These are phyloP conservation scores for Colistium nudipinnis DNA, from an alignment of 2,113 vertebrate species.

Conservation along the genomic window DNA sequence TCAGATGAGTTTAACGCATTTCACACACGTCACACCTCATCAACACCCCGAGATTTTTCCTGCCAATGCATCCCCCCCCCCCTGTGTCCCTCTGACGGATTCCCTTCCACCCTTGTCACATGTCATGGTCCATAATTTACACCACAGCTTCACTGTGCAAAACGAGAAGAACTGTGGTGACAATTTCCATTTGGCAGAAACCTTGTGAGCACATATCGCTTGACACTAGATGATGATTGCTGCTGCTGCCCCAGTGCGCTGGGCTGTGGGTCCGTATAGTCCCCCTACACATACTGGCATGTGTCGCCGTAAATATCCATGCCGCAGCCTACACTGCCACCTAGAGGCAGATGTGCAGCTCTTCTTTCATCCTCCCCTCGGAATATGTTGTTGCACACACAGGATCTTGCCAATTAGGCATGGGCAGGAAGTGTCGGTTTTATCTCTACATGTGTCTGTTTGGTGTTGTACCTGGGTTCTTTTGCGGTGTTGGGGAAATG, in stretches of 20 bases:
- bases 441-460: not conserved
- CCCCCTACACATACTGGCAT: conserved; percentile 56
- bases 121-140: conserved; percentile 65
- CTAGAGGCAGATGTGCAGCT: conserved; percentile 55
- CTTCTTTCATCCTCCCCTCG: conserved; percentile 10
- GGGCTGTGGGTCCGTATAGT: conserved; percentile 63
- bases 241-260: conserved; percentile 61
- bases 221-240: conserved; percentile 67
- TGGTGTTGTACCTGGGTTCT: conserved; percentile 1
- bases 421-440: conserved; percentile 7
- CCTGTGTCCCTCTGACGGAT: conserved; percentile 64
- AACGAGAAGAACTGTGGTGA: conserved; percentile 67
- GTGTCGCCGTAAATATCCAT: conserved; percentile 15
- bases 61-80: conserved; percentile 48
- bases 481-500: not conserved
- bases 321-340: conserved; percentile 73
- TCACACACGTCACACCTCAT: conserved; percentile 76
- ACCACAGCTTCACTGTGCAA: conserved; percentile 58
- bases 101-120: conserved; percentile 58
- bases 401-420: conserved; percentile 15
- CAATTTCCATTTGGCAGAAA: conserved; percentile 74
- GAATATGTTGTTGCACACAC: conserved; percentile 15
- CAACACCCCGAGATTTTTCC: conserved; percentile 66
- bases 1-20: conserved; percentile 66
- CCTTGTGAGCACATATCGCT: conserved; percentile 60